Evolutionary conservation across 2,797 vertebrate genomes (phyloP).

Genomic region (Synanceia verrucosa): DNA sequence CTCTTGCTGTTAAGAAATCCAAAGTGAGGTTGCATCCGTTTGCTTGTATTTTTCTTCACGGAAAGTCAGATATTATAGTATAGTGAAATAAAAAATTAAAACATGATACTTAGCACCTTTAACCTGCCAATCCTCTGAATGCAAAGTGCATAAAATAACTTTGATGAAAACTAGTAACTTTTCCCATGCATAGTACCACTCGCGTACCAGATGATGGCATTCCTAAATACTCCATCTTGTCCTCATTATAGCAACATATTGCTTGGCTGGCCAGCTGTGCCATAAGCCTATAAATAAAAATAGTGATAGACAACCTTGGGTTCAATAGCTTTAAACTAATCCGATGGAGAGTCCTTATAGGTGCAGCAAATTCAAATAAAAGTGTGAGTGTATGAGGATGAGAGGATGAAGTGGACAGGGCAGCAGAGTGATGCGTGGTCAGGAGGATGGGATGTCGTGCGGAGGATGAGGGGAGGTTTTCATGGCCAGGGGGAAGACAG

Average conservation of each 20-base stretch:
- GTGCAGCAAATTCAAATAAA: constrained; percentile 31
- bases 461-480: constrained; percentile 69
- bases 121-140: background rate
- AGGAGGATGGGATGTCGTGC: constrained; percentile 21
- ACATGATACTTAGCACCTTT: background rate
- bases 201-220: background rate
- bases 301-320: background rate
- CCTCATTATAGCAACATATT: background rate
- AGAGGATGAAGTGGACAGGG: constrained; percentile 36
- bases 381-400: constrained; percentile 37
- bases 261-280: background rate
- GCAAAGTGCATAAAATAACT: background rate
- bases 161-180: background rate
- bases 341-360: constrained; percentile 39
- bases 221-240: background rate
- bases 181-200: background rate
- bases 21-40: background rate
- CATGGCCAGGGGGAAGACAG: constrained; percentile 90
- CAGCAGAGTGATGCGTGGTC: constrained; percentile 32
- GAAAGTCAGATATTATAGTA: too few relatives aligned
- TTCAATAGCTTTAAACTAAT: constrained; percentile 37
- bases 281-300: constrained; percentile 10
- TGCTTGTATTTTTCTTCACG: background rate
- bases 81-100: background rate
- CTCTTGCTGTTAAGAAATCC: background rate